Evolutionary conservation across 1,140 invertebrate species (phyloP).

Genomic region (Calycopis cecrops): DNA sequence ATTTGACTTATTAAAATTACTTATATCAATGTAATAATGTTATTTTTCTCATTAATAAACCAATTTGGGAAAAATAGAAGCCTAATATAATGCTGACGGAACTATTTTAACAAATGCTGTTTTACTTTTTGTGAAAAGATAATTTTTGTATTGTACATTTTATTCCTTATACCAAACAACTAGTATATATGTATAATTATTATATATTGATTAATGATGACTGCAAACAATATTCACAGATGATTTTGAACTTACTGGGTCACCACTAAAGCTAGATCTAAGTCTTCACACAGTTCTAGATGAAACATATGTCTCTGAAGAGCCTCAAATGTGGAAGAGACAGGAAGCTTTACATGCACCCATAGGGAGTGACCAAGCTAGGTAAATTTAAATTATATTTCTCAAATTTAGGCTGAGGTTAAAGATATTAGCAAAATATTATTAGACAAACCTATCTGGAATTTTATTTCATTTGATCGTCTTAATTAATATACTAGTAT

Average conservation of each 20-base stretch:
- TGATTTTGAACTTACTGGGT: slow-evolving; percentile 68
- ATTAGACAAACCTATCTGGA: no score
- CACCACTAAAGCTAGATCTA: slow-evolving; percentile 68
- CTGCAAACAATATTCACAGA: no score
- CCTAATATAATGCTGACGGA: no score
- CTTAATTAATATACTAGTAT: no score
- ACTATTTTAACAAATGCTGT: no score
- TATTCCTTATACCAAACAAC: background rate
- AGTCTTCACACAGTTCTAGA: slow-evolving; percentile 64
- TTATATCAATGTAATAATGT: background rate
- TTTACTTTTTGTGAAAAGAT: no score
- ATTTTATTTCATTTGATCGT: no score
- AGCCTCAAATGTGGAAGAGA: slow-evolving; percentile 63
- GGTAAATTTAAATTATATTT: slow-evolving; percentile 32
- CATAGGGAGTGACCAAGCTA: slow-evolving; percentile 48
- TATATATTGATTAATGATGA: no score
- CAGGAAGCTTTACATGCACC: slow-evolving; percentile 59
- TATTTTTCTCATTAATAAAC: background rate
- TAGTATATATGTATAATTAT: no score
- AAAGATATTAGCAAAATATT: no score
- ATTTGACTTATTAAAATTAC: background rate
- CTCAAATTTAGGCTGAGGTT: no score
- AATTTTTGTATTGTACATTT: background rate
- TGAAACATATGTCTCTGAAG: slow-evolving; percentile 65
- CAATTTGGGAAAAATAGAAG: no score